Evolutionary conservation across 2,113 vertebrate species (phyloP).

Genomic region (Phylloscopus trochiloides): DNA sequence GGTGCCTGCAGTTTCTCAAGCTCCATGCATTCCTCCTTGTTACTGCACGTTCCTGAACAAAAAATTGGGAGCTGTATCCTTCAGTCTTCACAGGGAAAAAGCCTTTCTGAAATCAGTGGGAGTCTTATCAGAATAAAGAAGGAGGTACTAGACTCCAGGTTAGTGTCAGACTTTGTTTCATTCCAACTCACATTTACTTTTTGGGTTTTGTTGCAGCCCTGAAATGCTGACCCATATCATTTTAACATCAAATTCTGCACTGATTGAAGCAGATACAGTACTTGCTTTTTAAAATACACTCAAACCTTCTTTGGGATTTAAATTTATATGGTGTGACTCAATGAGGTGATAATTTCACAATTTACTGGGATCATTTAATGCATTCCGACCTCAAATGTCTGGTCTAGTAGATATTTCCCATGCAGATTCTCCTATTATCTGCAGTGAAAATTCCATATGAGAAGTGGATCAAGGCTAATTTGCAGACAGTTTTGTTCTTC

Average conservation of each 20-base stretch:
- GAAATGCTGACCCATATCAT: neutral
- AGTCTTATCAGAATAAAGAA: neutral
- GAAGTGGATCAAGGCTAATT: conserved; percentile 48
- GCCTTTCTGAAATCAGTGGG: neutral
- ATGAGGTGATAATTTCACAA: neutral
- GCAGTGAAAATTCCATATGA: conserved; percentile 28
- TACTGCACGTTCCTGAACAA: neutral
- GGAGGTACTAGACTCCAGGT: neutral
- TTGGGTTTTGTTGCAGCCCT: neutral
- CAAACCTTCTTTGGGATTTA: neutral
- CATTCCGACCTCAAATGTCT: neutral
- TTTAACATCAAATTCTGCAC: neutral
- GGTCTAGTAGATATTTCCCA: conserved; percentile 18
- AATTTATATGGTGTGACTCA: neutral
- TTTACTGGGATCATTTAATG: neutral
- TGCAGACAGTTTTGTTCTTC: conserved; percentile 23
- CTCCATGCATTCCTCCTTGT: neutral
- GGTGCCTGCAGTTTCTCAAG: conserved; percentile 3
- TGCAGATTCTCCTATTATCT: conserved; percentile 13
- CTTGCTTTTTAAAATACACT: neutral
- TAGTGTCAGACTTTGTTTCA: neutral
- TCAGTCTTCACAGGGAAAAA: neutral
- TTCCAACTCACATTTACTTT: neutral
- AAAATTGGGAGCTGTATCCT: neutral
- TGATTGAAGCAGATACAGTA: neutral